Evolutionary conservation across 2,113 vertebrate species (phyloP), one percentile per base, ranked within the genome.

Genomic region (Turdus rufiventris): DNA sequence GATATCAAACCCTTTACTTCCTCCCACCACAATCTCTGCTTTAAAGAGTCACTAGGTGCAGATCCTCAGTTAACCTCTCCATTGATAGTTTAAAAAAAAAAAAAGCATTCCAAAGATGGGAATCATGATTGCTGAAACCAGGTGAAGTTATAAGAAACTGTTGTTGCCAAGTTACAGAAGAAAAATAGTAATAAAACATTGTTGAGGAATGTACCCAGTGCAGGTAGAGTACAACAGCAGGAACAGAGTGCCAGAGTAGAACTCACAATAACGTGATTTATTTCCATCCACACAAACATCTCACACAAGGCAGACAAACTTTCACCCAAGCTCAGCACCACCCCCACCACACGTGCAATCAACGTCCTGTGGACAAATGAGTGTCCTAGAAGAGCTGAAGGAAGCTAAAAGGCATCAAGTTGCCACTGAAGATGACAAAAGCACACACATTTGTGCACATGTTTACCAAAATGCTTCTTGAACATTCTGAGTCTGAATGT

Each of bases 361-460:
- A 58, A 36, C 42, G 73, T 73, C n/a, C 29, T 58, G 54, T 16
- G 54, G 58, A 65, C 47, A 50, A 74, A 25, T 6, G 38, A 67
- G 21, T 2, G 14, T 29, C 33, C 17, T 2, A 3, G 0, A 5
- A 54, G n/a, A 81, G 28, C 0, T 26, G 28, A 93, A 53, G 26
- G 36, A 85, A 91, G 36, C 31, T 43, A 26, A 88, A 43, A 67
- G 77, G 65, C 28, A 63, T 14, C 17, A 34, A 54, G 36, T 9
- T 61, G 26, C 40, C 31, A 31, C 15, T 13, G 18, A 82, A 61
- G 31, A 19, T 73, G 36, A 83, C 57, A 53, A 85, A 71, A 87
- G 24, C 40, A 51, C 2, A 12, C 1, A 51, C 2, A 42, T 63
- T 57, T 28, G 7, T n/a, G 13, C 24, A 61, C 4, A 5, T 0